phyloP scores from a whole-genome alignment of 2,113 vertebrate species.

The Mirounga angustirostris region DNA sequence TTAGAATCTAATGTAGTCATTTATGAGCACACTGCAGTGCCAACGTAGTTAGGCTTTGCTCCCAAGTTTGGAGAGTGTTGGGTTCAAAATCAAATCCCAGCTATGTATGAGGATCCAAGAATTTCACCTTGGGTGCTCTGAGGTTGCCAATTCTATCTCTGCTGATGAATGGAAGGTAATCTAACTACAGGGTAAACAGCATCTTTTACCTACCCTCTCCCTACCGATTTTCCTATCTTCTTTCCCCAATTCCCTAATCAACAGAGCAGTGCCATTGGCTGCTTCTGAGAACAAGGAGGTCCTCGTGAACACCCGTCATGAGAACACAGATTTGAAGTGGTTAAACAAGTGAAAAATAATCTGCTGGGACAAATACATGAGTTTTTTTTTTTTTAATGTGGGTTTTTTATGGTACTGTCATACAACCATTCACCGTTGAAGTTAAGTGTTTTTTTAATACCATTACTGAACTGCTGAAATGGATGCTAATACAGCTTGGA shows the following conservation, averaged over 20 bases:
- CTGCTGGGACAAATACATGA: constrained; percentile 90
- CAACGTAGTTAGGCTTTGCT: constrained; percentile 89
- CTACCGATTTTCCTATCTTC: constrained; percentile 42
- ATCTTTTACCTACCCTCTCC: neutral
- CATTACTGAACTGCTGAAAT: constrained; percentile 92
- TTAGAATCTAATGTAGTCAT: constrained; percentile 92
- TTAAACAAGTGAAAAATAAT: constrained; percentile 91
- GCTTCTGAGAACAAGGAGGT: constrained; percentile 67
- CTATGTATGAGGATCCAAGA: constrained; percentile 84
- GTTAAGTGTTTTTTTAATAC: constrained; percentile 95
- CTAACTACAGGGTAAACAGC: constrained; percentile 73
- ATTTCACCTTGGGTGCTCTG: constrained; percentile 85
- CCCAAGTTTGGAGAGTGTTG: constrained; percentile 87
- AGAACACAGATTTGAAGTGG: constrained; percentile 88
- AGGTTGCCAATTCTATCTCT: constrained; percentile 86
- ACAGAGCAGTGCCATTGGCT: constrained; percentile 27
- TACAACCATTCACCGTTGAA: constrained; percentile 92
- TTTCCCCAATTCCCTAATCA: constrained; percentile 19
- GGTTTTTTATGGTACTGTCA: constrained; percentile 93
- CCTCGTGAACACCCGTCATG: constrained; percentile 73
- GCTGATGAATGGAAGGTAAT: constrained; percentile 83
- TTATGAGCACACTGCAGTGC: constrained; percentile 88
- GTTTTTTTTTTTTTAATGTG: constrained; percentile 90
- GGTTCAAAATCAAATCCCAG: constrained; percentile 89
- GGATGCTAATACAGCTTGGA: constrained; percentile 93